phyloP scores from a whole-genome alignment of 30 jellyfish, hydroid and myxozoan genomes.

The Aurelia sp. region DNA sequence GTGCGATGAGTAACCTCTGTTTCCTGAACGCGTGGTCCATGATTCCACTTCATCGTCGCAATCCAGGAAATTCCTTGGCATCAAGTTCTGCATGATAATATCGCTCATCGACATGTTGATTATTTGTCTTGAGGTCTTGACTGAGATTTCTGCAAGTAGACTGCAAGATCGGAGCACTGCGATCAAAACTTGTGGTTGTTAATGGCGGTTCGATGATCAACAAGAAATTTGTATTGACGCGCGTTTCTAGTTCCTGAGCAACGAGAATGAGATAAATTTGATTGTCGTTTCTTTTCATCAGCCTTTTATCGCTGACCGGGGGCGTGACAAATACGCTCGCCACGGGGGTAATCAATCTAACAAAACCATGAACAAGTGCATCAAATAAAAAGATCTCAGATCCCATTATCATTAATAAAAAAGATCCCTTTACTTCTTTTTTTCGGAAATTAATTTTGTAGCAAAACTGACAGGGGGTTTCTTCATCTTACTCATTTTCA shows the following conservation, averaged over 20 bases:
- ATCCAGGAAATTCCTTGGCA: slow-evolving; percentile 94
- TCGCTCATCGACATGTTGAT: slow-evolving; percentile 91
- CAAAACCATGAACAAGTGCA: slow-evolving; percentile 14
- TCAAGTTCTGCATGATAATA: slow-evolving; percentile 85
- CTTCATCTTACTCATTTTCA: no score
- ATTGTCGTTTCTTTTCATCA: slow-evolving; percentile 67
- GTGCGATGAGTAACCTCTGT: slow-evolving; percentile 60
- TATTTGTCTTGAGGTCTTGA: neutral
- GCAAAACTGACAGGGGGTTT: no score
- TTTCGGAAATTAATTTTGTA: no score
- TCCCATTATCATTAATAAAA: no score
- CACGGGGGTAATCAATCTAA: slow-evolving; percentile 40
- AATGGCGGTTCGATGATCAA: slow-evolving; percentile 30
- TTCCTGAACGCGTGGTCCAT: slow-evolving; percentile 85
- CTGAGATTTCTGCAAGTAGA: neutral
- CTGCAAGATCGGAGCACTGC: no score
- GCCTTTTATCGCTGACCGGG: slow-evolving; percentile 80
- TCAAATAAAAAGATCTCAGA: neutral
- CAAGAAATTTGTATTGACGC: slow-evolving; percentile 87
- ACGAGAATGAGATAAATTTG: slow-evolving; percentile 75
- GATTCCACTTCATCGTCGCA: slow-evolving; percentile 94
- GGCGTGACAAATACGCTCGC: slow-evolving; percentile 72
- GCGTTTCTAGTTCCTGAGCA: slow-evolving; percentile 90
- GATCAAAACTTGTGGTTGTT: slow-evolving; percentile 40
- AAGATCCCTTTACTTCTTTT: no score